Conservation (phyloP, 1,140 invertebrate genomes). For the Anastrepha ludens region DNA sequence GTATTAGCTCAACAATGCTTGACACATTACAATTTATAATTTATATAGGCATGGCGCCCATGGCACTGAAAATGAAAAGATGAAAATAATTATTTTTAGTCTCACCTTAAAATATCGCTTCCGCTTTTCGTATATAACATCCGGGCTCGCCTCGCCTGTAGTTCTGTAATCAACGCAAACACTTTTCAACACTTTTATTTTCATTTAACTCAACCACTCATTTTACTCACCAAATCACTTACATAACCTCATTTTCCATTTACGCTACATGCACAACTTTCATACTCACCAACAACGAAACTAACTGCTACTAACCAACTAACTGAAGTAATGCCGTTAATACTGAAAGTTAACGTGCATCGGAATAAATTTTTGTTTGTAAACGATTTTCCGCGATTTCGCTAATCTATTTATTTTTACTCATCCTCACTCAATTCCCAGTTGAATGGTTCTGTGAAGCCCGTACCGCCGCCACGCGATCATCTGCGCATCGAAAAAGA, state of each 20-base stretch:
- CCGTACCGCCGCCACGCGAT: slow-evolving; percentile 85
- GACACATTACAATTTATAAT: neutral
- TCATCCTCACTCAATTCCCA: slow-evolving; percentile 33
- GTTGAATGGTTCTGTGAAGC: slow-evolving; percentile 77
- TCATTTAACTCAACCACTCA: neutral
- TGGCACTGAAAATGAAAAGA: neutral
- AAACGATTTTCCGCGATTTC: neutral
- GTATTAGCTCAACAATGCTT: neutral
- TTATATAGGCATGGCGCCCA: neutral
- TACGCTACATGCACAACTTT: slow-evolving; percentile 12
- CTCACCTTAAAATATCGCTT: no score
- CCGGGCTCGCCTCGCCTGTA: neutral
- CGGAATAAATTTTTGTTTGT: neutral
- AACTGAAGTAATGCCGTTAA: neutral
- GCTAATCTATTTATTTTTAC: slow-evolving; percentile 9
- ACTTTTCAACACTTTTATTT: slow-evolving; percentile 22
- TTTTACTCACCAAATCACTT: slow-evolving; percentile 8
- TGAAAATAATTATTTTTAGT: no score
- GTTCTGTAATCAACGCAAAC: neutral
- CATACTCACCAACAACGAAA: slow-evolving; percentile 6
- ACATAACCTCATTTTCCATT: slow-evolving; percentile 35
- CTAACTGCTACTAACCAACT: slow-evolving; percentile 2
- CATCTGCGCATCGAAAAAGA: slow-evolving; percentile 79
- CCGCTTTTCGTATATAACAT: neutral
- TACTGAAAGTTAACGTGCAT: neutral